Evolutionary conservation across 1,140 invertebrate genomes (phyloP).

Genomic region (Thaumatotibia leucotreta): DNA sequence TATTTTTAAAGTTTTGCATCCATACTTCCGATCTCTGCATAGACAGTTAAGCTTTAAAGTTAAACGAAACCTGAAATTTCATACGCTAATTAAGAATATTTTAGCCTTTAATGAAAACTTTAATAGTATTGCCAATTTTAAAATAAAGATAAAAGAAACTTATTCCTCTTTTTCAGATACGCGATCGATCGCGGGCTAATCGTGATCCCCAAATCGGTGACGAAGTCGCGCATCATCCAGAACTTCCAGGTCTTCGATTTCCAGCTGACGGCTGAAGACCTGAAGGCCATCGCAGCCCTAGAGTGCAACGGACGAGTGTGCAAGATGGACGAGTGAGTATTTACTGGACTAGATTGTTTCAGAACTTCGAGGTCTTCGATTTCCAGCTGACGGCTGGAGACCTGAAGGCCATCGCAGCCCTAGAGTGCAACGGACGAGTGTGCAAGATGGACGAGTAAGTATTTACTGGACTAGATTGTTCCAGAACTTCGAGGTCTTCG

Average conservation of each 20-base stretch:
- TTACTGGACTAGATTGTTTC: not conserved
- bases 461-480: not conserved
- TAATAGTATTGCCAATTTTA: no score
- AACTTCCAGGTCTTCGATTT: constrained; percentile 87
- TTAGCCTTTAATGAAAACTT: no score
- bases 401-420: not conserved
- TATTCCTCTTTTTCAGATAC: constrained; percentile 53
- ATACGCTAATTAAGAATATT: no score
- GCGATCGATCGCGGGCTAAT: constrained; percentile 70
- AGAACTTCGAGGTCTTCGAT: not conserved
- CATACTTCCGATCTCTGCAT: no score
- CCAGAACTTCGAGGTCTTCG: no score
- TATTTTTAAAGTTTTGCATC: no score
- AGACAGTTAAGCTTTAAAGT: no score
- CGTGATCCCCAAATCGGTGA: constrained; percentile 80
- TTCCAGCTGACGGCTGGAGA: not conserved
- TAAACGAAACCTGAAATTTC: no score
- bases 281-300: constrained; percentile 64
- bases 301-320: constrained; percentile 64
- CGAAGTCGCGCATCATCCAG: constrained; percentile 79
- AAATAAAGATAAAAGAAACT: no score
- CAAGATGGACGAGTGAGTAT: constrained; percentile 50
- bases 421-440: no score
- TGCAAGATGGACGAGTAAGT: no score
- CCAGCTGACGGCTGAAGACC: constrained; percentile 77